phyloP scores from a whole-genome alignment of 1,140 invertebrate species.

The Vanessa tameamea region DNA sequence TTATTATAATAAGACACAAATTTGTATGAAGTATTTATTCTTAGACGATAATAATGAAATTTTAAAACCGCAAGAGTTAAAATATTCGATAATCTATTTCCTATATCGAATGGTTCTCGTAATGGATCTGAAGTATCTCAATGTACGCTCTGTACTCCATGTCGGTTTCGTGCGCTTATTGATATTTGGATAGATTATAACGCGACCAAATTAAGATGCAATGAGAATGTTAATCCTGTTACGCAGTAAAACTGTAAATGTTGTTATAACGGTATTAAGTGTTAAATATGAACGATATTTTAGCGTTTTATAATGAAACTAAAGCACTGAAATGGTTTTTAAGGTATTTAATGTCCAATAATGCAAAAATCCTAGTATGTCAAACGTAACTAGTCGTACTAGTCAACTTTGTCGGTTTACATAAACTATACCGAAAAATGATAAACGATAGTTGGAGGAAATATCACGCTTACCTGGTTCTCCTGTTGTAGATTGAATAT shows the following conservation, averaged over 20 bases:
- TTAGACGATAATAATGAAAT: neutral
- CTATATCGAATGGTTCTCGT: neutral
- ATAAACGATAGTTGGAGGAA: constrained; percentile 23
- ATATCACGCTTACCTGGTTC: constrained; percentile 36
- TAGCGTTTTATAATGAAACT: neutral
- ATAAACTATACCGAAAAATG: constrained; percentile 41
- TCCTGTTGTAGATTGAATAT: constrained; percentile 38
- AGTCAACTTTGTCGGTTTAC: constrained; percentile 48
- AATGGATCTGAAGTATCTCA: neutral
- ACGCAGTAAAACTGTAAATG: neutral
- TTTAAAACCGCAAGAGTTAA: neutral
- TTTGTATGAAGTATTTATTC: neutral
- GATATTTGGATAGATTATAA: constrained; percentile 55
- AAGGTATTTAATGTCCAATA: neutral
- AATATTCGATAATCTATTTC: neutral
- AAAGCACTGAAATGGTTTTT: neutral
- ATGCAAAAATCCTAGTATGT: constrained; percentile 4
- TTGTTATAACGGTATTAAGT: neutral
- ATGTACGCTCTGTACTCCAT: constrained; percentile 2
- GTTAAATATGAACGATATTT: neutral
- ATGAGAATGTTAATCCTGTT: constrained; percentile 22
- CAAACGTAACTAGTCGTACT: constrained; percentile 33
- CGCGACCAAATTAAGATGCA: constrained; percentile 42
- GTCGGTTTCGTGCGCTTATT: constrained; percentile 42
- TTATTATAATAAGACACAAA: constrained; percentile 8